Evolutionary conservation across 2,888 invertebrate species (phyloP).

Genomic region (Tanytarsus gracilentus): DNA sequence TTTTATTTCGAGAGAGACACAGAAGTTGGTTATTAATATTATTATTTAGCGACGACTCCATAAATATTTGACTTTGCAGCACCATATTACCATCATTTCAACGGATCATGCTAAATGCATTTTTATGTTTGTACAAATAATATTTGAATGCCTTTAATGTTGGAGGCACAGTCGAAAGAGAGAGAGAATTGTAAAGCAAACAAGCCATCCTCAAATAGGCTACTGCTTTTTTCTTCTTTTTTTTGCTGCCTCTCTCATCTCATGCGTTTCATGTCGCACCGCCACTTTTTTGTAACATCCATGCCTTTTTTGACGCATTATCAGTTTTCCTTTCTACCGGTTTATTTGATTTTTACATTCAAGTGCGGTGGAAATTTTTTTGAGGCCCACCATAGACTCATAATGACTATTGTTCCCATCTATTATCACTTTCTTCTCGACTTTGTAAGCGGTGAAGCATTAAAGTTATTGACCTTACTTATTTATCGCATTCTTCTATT

Average conservation of each 20-base stretch:
- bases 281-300: constrained; percentile 17
- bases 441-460: no score
- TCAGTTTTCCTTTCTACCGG: constrained; percentile 5
- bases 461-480: no score
- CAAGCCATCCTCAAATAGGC: constrained; percentile 19
- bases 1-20: not conserved
- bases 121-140: constrained; percentile 28
- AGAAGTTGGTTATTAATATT: not conserved
- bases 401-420: no score
- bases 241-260: constrained; percentile 2
- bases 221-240: constrained; percentile 19
- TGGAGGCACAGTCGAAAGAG: constrained; percentile 2
- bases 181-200: constrained; percentile 22
- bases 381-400: no score
- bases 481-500: no score
- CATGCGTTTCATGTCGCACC: constrained; percentile 28
- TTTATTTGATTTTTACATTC: constrained; percentile 23
- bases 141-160: constrained; percentile 27
- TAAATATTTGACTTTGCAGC: constrained; percentile 27
- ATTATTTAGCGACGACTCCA: constrained; percentile 28
- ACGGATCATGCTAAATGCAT: constrained; percentile 28
- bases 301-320: constrained; percentile 22
- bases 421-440: no score
- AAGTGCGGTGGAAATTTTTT: no score
- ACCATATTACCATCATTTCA: constrained; percentile 27